Base-by-base conservation (phyloP, 2,113 vertebrate genomes). In the Ia io region DNA sequence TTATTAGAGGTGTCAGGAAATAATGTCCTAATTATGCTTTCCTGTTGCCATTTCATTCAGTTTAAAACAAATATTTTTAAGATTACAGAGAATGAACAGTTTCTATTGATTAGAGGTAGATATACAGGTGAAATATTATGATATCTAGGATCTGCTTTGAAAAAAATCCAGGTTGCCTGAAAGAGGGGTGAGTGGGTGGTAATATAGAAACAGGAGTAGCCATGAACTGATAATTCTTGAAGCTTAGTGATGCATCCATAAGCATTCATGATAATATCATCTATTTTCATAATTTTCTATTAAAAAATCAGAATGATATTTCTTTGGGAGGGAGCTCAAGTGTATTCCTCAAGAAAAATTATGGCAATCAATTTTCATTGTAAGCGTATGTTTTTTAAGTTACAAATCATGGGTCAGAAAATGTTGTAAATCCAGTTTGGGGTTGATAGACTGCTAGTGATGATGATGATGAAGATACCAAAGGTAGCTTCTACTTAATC, bases 61-160 rank as follows among this genome's bases (percentile, higher is more conserved):
- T 88, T 90, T 84, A 95, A 84, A 94, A 32, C 18, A 85, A 84
- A 42, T 44, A 65, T 49, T 73, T 92, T 65, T 44, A 78, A 61
- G 73, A 59, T 84, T 61, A 84, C 4, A 51, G 76, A 93, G 82
- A 65, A 49, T 40, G 40, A 97, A 40, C n/a, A 42, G 13, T 85
- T 92, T 49, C 83, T 67, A 4, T 77, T 56, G 32, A 25, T 65
- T 86, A 44, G n/a, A 51, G n/a, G 17, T 56, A 73, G 44, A 61
- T 67, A 78, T 74, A 84, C 44, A 63, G 82, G 59, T 49, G 61
- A 85, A 85, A 71, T 71, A 32, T n/a, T 32, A 13, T 2, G 20
- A 7, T 56, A 35, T 63, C 3, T 25, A 35, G 35, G 13, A 53
- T 77, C 40, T 89, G 25, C 23, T 82, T 76, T 59, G 49, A 49